Conservation (phyloP, 2,113 vertebrate species). For the Psephotus haematonotus region DNA sequence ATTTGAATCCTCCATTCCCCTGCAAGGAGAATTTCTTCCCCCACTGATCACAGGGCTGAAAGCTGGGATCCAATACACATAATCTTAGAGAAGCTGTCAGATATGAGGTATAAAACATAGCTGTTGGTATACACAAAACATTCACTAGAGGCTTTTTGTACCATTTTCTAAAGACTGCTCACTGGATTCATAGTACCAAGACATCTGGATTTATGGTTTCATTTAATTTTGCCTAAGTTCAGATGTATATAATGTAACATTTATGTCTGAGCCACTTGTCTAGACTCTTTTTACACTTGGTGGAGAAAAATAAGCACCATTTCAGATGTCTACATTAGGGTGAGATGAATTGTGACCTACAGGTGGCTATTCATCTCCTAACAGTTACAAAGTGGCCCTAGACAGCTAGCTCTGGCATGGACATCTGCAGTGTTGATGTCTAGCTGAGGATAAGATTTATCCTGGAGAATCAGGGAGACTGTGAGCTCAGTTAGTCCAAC, state of each 20-base stretch:
- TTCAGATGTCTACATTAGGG: background rate
- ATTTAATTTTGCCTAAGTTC: background rate
- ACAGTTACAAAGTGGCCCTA: background rate
- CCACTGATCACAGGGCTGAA: background rate
- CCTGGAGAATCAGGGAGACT: background rate
- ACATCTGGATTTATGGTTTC: conserved; percentile 17
- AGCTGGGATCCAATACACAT: background rate
- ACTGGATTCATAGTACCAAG: background rate
- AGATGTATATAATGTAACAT: background rate
- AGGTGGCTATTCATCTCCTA: background rate
- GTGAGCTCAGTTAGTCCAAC: background rate
- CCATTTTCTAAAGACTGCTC: background rate
- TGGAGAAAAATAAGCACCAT: background rate
- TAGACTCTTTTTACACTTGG: background rate
- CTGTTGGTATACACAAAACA: background rate
- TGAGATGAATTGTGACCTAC: background rate
- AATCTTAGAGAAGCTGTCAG: background rate
- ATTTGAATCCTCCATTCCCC: background rate
- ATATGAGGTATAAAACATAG: background rate
- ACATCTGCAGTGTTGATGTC: background rate
- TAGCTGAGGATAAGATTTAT: background rate
- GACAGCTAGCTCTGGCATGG: background rate
- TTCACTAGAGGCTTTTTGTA: background rate
- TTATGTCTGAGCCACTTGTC: conserved; percentile 1
- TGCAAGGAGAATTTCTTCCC: background rate